Evolutionary conservation across 2,797 vertebrate species (phyloP), one percentile per base, ranked within the genome.

Genomic region (Pipistrellus pipistrellus): DNA sequence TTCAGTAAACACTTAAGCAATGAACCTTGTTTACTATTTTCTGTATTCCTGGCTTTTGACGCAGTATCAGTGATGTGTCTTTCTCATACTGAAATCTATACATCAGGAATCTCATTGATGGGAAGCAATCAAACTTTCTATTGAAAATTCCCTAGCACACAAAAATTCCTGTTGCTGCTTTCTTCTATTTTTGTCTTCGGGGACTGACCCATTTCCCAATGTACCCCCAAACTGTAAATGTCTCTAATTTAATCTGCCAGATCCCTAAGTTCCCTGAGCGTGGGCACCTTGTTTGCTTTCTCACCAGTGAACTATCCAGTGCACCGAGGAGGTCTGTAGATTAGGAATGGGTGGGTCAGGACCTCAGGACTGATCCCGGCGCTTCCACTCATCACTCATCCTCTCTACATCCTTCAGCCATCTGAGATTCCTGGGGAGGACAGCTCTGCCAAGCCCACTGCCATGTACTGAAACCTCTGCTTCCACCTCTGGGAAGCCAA

Each of bases 241-340:
- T 78, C 71, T 73, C 66, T 23, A 7, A 8, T 12, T 59, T 30
- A 30, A 8, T 38, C 38, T 59, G 15, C 27, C 71, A 72, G 30
- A 21, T 46, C 9, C 35, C 0, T 10, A 14, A 0, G 25, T 46
- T 23, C 55, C 21, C 2, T 3, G n/a, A n/a, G 21, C 9, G 0
- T 7, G 7, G n/a, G n/a, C 21, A 12, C 17, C 46, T 21, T 3
- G 1, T 6, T 6, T 57, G 8, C 66, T n/a, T 20, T 21, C 38
- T 30, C 38, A 14, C 32, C 46, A 7, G 3, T 10, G 25, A 55
- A 13, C 11, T 27, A 6, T 14, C 75, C 23, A 15, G 17, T 27
- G 10, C 23, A 7, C 27, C 0, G 1, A 8, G 69, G 18, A 0
- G 7, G 4, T 81, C 18, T 2, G 2, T 27, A 21, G 13, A 2